Conservation (phyloP, 2,888 invertebrate genomes). For the Philonicus albiceps region DNA sequence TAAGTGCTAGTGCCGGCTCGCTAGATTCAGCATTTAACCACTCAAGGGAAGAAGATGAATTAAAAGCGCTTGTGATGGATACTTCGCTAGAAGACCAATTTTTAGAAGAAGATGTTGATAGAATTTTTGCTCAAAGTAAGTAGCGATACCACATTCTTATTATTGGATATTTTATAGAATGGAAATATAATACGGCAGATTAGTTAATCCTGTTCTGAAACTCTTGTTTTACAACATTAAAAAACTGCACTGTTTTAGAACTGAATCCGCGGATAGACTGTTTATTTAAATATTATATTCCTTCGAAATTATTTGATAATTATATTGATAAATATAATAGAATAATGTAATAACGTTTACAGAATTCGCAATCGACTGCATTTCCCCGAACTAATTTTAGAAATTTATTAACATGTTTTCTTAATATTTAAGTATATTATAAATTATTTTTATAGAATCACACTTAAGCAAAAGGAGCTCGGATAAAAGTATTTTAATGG, state of each 20-base stretch:
- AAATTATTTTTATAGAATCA: constrained; percentile 18
- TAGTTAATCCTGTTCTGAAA: background rate
- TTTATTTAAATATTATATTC: background rate
- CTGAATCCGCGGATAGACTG: too few species aligned
- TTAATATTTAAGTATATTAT: background rate
- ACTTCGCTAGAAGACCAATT: constrained; percentile 55
- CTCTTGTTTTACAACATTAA: background rate
- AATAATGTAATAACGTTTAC: background rate
- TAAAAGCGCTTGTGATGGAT: constrained; percentile 69
- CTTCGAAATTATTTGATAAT: background rate
- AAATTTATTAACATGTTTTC: background rate
- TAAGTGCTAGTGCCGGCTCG: constrained; percentile 79
- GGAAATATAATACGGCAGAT: background rate
- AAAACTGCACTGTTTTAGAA: background rate
- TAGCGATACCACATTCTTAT: constrained; percentile 37
- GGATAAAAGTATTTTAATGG: constrained; percentile 26
- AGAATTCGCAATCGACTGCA: background rate
- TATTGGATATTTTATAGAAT: background rate
- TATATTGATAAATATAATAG: background rate
- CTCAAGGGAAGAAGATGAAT: constrained; percentile 83
- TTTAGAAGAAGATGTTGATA: constrained; percentile 57
- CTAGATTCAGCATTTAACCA: constrained; percentile 88
- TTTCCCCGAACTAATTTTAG: background rate
- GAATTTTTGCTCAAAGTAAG: constrained; percentile 58
- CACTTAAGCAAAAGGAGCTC: constrained; percentile 12